Evolutionary conservation across 2,113 vertebrate genomes (phyloP).

Genomic region (Heterotilapia buettikoferi): DNA sequence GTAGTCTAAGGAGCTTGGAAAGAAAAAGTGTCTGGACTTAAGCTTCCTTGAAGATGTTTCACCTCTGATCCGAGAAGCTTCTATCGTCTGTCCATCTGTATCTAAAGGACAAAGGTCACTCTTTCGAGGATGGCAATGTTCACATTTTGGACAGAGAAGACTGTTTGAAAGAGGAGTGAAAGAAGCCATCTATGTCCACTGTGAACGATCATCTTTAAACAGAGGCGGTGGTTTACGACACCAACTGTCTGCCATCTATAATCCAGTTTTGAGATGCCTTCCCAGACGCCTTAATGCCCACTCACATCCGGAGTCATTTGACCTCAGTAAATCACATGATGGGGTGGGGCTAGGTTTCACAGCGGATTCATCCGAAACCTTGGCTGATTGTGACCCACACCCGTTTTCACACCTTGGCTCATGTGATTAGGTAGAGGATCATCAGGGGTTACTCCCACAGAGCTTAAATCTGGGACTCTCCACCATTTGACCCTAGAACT

Average conservation of each 20-base stretch:
- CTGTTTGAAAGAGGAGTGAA: rapidly evolving
- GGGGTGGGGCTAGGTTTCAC: rapidly evolving
- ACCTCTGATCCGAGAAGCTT: neutral
- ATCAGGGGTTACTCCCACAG: no score
- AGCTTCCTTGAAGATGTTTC: neutral
- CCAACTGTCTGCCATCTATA: neutral
- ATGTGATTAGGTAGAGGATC: neutral
- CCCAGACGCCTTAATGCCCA: rapidly evolving
- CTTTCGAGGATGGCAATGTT: rapidly evolving
- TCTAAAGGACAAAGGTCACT: neutral
- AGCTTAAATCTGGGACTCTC: no score
- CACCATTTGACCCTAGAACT: no score
- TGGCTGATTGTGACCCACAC: neutral
- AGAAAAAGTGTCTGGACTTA: neutral
- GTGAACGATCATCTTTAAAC: rapidly evolving
- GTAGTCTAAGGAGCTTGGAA: neutral
- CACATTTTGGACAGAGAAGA: rapidly evolving
- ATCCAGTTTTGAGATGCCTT: rapidly evolving
- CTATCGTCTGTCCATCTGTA: neutral
- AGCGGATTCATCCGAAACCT: rapidly evolving
- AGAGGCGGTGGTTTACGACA: rapidly evolving
- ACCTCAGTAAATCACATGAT: neutral
- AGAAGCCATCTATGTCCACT: rapidly evolving
- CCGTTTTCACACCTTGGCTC: neutral
- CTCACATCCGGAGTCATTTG: rapidly evolving